Conservation (phyloP, 2,888 invertebrate genomes). For the Tribolium freemani region DNA sequence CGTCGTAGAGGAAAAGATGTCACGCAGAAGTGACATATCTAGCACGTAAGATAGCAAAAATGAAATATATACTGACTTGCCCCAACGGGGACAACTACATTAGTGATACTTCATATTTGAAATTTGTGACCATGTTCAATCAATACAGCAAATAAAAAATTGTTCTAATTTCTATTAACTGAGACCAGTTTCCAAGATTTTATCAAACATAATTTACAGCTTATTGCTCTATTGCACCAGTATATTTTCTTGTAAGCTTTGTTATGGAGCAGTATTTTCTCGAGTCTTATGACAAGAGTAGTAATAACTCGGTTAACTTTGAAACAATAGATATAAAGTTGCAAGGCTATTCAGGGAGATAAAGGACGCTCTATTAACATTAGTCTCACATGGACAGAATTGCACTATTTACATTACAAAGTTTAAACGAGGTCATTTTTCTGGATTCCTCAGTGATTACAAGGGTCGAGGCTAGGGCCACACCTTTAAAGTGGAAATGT, state of each 20-base stretch:
- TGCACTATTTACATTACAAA: neutral
- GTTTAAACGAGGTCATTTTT: neutral
- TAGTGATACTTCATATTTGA: slow-evolving; percentile 7
- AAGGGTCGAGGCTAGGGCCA: neutral
- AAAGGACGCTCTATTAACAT: neutral
- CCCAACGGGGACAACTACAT: slow-evolving; percentile 2
- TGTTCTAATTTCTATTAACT: neutral
- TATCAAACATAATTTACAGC: neutral
- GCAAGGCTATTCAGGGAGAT: neutral
- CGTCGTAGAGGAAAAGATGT: neutral
- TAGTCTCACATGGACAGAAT: neutral
- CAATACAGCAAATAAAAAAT: neutral
- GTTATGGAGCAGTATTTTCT: neutral
- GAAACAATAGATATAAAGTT: neutral
- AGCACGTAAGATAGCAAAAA: slow-evolving; percentile 1
- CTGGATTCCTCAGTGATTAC: neutral
- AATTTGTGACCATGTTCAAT: neutral
- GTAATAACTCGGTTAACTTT: neutral
- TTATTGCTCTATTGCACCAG: neutral
- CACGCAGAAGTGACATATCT: neutral
- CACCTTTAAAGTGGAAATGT: neutral
- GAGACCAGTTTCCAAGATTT: neutral
- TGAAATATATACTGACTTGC: slow-evolving; percentile 2
- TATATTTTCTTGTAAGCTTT: neutral
- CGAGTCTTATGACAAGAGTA: neutral